A percentile compares a stretch with the other conserved stretches of the same genome.
Conservation (phyloP, 2,113 vertebrate species). For the Gallinago paraguaiae region DNA sequence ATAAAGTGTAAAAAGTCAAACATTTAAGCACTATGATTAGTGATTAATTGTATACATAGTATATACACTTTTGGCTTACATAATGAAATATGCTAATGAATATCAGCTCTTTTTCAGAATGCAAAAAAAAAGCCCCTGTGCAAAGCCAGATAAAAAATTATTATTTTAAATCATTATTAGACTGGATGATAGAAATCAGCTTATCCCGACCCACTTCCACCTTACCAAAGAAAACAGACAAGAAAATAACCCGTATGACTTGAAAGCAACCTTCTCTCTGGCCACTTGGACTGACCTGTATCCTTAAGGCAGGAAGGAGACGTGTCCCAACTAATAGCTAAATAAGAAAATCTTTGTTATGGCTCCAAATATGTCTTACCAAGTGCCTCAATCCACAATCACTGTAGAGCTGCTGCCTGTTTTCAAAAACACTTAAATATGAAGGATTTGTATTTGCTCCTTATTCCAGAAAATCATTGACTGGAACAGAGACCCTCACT, state of each 20-base stretch:
- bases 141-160: not conserved
- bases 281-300: rapidly evolving
- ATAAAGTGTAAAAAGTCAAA: not conserved
- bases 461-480: not conserved
- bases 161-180: not conserved
- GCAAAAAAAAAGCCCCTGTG: not conserved
- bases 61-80: not conserved
- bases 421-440: not conserved
- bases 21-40: not conserved
- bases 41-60: not conserved
- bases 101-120: not conserved
- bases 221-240: not conserved
- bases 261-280: not conserved
- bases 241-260: not conserved
- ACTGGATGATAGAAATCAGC: not conserved
- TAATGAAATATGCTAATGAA: not conserved
- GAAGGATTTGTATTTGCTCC: not conserved
- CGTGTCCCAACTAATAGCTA: not conserved
- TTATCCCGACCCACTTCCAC: not conserved
- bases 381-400: not conserved
- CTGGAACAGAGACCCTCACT: not conserved
- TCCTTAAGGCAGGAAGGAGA: not conserved
- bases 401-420: not conserved
- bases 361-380: not conserved
- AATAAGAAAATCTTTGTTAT: not conserved